These are phyloP conservation scores for Drosophila arizonae DNA, from an alignment of 1,140 invertebrate genomes.

Conservation along the genomic window DNA sequence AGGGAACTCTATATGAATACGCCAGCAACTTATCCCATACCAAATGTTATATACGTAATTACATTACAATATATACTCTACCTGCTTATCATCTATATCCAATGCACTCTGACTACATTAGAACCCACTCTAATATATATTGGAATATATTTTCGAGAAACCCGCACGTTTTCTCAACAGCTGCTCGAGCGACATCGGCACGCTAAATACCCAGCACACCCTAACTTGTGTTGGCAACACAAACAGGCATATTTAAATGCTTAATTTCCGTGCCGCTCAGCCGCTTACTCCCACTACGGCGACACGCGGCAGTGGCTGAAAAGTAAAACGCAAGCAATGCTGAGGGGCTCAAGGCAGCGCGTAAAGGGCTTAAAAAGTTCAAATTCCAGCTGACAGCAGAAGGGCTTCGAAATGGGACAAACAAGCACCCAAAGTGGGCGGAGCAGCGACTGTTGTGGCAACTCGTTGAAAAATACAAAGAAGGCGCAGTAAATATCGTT, in stretches of 20 bases:
- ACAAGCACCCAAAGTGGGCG: conserved; percentile 6
- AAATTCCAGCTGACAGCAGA: conserved; percentile 76
- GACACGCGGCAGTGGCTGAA: conserved; percentile 26
- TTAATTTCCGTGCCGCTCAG: conserved; percentile 19
- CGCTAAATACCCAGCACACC: conserved; percentile 9
- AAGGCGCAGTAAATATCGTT: conserved; percentile 72
- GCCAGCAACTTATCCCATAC: no score
- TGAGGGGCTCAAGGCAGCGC: conserved; percentile 70
- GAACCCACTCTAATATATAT: no score
- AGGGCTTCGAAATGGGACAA: conserved; percentile 44
- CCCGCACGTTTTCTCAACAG: no score
- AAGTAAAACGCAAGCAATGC: conserved; percentile 50
- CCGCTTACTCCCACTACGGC: background rate
- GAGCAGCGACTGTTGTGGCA: conserved; percentile 1
- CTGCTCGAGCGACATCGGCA: no score
- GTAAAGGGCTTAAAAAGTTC: conserved; percentile 81
- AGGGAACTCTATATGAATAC: no score
- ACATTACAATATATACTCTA: no score
- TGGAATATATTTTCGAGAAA: no score
- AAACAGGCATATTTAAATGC: conserved; percentile 65
- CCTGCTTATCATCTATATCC: no score
- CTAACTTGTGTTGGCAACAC: conserved; percentile 28
- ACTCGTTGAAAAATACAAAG: conserved; percentile 52
- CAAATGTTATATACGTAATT: no score
- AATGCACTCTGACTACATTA: no score